Evolutionary conservation across 2,797 vertebrate genomes (phyloP).

Genomic region (Lophius americanus): DNA sequence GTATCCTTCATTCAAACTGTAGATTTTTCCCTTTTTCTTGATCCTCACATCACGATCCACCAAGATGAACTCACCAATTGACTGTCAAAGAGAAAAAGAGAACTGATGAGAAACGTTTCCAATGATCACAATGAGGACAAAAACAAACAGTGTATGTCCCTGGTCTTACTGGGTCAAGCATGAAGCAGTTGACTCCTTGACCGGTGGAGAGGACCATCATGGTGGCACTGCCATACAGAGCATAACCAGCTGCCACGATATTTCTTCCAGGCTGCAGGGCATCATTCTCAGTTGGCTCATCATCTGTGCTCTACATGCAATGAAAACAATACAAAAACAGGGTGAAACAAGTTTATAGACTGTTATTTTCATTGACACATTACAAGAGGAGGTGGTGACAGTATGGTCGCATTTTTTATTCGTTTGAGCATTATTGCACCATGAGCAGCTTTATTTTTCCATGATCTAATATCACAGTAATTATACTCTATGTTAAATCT

Average conservation of each 20-base stretch:
- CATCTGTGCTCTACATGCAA: conserved; percentile 75
- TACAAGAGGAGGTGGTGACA: too few species aligned
- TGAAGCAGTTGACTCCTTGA: conserved; percentile 95
- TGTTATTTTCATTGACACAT: too few species aligned
- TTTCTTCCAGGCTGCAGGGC: conserved; percentile 91
- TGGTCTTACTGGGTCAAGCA: conserved; percentile 92
- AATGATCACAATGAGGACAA: too few species aligned
- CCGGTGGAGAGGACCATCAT: conserved; percentile 93
- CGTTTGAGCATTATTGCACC: too few species aligned
- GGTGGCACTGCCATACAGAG: conserved; percentile 95
- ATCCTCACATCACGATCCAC: conserved; percentile 91
- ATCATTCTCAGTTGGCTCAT: conserved; percentile 88
- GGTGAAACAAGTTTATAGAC: not conserved
- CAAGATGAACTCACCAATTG: conserved; percentile 97
- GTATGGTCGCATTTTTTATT: too few species aligned
- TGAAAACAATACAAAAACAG: not conserved
- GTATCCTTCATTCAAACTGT: conserved; percentile 97
- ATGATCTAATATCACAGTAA: too few species aligned
- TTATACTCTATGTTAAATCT: too few species aligned
- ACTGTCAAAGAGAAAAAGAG: conserved; percentile 67
- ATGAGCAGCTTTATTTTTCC: too few species aligned
- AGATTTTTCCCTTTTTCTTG: conserved; percentile 95
- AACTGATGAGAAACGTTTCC: not conserved
- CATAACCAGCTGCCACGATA: conserved; percentile 94
- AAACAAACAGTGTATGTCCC: not conserved